Conservation (phyloP, 2,113 vertebrate species). For the Lagopus leucura region DNA sequence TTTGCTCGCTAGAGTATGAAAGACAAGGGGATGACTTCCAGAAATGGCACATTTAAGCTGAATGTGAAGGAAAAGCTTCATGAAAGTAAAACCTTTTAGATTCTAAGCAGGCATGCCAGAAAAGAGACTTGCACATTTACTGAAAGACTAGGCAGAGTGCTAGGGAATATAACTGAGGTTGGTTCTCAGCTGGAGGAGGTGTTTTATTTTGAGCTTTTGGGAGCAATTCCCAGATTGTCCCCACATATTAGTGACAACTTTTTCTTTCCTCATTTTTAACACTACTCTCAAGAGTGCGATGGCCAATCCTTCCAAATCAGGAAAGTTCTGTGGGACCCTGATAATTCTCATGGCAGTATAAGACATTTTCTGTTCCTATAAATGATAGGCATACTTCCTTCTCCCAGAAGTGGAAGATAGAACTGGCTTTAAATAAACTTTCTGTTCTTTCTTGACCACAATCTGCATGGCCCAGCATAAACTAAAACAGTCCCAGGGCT, state of each 20-base stretch:
- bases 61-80: slow-evolving; percentile 10
- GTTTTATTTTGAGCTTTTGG: not conserved
- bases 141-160: not conserved
- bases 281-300: not conserved
- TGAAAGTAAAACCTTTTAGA: slow-evolving; percentile 21
- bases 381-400: not conserved
- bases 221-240: not conserved
- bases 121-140: not conserved
- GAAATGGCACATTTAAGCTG: slow-evolving; percentile 53
- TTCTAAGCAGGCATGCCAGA: not conserved
- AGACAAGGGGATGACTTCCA: slow-evolving; percentile 43
- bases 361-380: not conserved
- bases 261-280: not conserved
- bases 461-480: not conserved
- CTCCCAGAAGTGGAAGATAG: not conserved
- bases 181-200: not conserved
- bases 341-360: not conserved
- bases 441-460: not conserved
- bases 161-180: not conserved
- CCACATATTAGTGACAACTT: slow-evolving; percentile 21
- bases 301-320: not conserved
- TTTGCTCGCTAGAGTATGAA: slow-evolving; percentile 55
- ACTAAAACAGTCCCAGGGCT: not conserved
- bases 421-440: not conserved
- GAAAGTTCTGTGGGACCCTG: not conserved